Conservation (phyloP, 2,888 invertebrate species). For the Caradrina clavipalpis region DNA sequence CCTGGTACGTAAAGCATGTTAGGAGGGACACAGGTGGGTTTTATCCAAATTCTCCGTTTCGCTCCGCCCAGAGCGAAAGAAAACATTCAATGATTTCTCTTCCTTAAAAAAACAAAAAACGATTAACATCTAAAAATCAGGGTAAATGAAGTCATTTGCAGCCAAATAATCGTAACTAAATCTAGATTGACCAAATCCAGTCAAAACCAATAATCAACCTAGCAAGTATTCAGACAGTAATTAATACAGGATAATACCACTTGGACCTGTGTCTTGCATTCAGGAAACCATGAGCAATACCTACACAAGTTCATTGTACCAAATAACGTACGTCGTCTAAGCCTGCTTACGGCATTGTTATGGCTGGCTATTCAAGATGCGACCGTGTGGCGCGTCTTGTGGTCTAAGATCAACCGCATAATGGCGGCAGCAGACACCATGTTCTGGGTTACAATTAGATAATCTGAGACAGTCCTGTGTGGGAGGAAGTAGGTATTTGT, state of each 20-base stretch:
- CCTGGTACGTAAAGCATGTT: too few relatives aligned
- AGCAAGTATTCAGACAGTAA: not conserved
- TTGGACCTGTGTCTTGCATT: constrained; percentile 3
- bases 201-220: too few relatives aligned
- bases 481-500: constrained; percentile 21
- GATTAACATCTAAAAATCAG: too few relatives aligned
- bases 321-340: constrained; percentile 42
- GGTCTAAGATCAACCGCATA: constrained; percentile 60
- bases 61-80: too few relatives aligned
- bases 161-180: too few relatives aligned
- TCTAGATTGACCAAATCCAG: too few relatives aligned
- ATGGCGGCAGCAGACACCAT: constrained; percentile 43
- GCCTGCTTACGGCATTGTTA: constrained; percentile 57
- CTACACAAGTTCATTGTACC: constrained; percentile 26
- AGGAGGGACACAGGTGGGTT: too few relatives aligned
- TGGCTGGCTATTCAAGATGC: constrained; percentile 55
- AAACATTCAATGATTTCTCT: too few relatives aligned
- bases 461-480: constrained; percentile 12
- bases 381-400: constrained; percentile 55
- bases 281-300: constrained; percentile 26
- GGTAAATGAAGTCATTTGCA: too few relatives aligned
- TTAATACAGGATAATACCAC: constrained; percentile 8
- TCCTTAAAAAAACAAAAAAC: too few relatives aligned
- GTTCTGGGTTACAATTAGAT: constrained; percentile 39
- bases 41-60: too few relatives aligned